Evolutionary conservation across 2,113 vertebrate genomes (phyloP), one percentile per base, ranked within the genome.

Genomic region (Neofelis nebulosa): DNA sequence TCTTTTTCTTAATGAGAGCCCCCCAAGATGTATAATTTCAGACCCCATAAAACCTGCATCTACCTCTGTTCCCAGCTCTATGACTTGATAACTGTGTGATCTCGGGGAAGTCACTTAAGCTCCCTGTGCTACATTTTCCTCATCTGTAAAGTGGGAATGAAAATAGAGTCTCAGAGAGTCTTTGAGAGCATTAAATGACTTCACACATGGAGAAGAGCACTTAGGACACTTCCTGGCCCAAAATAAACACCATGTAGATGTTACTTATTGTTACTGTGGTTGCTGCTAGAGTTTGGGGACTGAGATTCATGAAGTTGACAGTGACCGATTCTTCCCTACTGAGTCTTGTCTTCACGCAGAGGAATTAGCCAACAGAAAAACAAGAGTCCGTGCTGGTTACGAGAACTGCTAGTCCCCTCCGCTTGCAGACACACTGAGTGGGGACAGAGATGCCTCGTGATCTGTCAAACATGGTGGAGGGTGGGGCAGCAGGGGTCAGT

Each of bases 381-480:
- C 36, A 66, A 25, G 21, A 29, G 15, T 11, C 15, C 74, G 4
- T n/a, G 11, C 68, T 68, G 50, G 66, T 29, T 82, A 10, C 48
- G 48, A 50, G 21, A 76, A 61, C 27, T 2, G 48, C 27, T 55
- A 4, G 57, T 31, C 18, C 16, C 9, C 11, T 69, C 14, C 14
- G 2, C 36, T 68, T 76, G 12, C 31, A 1, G 0, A 21, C 36
- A 5, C 15, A 4, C 73, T 45, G 0, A 2, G 4, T 23, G 3
- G 27, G 11, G n/a, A 63, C 27, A 9, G 0, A 33, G 29, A 8
- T 38, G 13, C 36, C 36, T 66, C 16, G 0, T 7, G 29, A 50
- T 36, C 15, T 41, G 27, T 29, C 33, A 3, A 3, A 3, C 12
- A 0, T 15, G 6, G 3, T 38, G 36, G 50, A 69, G 65, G 15